These are phyloP conservation scores for cat (Felis catus) DNA, from an alignment of 2,113 vertebrate genomes.

Conservation along the genomic window DNA sequence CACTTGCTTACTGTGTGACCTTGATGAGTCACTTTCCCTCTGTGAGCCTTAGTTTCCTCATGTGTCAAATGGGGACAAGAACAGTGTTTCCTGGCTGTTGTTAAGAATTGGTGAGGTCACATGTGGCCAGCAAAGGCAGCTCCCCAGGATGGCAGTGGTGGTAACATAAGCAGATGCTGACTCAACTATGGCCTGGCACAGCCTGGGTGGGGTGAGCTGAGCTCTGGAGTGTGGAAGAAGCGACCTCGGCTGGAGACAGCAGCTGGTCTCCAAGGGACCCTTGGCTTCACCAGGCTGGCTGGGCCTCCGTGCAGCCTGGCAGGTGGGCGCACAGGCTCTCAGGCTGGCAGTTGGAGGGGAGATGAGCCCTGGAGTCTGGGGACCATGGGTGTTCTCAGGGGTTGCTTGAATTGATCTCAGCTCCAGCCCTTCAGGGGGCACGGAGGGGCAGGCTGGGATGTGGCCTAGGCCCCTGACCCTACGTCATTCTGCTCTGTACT, in stretches of 20 bases:
- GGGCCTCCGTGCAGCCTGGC: not conserved
- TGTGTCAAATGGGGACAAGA: not conserved
- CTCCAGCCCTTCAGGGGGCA: no score
- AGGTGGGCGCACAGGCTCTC: not conserved
- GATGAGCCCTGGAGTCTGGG: not conserved
- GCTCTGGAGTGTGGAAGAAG: not conserved
- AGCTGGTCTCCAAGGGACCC: not conserved
- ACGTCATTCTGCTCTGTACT: fast-evolving
- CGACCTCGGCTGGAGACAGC: not conserved
- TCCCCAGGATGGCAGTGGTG: not conserved
- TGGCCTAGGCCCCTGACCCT: not conserved
- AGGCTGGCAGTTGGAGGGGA: not conserved
- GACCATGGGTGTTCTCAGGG: not conserved
- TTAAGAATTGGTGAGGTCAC: not conserved
- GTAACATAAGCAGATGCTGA: fast-evolving
- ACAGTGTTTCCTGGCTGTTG: not conserved
- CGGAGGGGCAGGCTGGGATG: no score
- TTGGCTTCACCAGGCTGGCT: not conserved
- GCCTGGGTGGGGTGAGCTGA: not conserved
- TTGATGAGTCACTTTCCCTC: not conserved
- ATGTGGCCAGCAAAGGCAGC: no score
- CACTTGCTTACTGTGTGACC: not conserved
- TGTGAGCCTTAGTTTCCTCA: not conserved
- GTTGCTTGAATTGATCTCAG: no score
- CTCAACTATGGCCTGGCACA: not conserved